These are phyloP conservation scores for Aphidius colemani DNA, from an alignment of 2,888 invertebrate species.

Conservation along the genomic window DNA sequence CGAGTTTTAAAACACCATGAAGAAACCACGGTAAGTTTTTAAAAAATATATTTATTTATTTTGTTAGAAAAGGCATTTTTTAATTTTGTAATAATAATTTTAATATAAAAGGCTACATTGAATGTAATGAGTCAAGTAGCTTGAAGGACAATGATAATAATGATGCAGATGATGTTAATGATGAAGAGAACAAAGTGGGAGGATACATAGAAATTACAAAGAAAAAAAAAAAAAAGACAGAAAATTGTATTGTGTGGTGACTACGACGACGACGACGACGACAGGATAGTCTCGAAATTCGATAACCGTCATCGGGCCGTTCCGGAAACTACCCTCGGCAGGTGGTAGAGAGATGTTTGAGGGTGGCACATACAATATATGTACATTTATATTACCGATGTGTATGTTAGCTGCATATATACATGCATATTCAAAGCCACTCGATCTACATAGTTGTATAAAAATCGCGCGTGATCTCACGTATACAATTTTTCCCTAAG, in stretches of 20 bases:
- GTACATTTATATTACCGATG: too few relatives aligned
- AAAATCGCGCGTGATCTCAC: background rate
- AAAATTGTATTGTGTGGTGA: conserved; percentile 29
- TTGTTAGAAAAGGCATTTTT: background rate
- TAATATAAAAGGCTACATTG: background rate
- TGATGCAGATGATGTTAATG: too few relatives aligned
- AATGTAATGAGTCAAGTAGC: too few relatives aligned
- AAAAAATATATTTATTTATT: background rate
- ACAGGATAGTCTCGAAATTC: conserved; percentile 37
- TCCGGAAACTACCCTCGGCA: conserved; percentile 31
- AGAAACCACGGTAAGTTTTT: conserved; percentile 52
- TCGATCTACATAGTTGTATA: too few relatives aligned
- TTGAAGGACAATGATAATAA: too few relatives aligned
- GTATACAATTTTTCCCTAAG: background rate
- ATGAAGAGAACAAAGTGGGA: too few relatives aligned
- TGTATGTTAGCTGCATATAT: too few relatives aligned
- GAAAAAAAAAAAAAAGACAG: background rate
- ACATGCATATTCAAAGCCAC: too few relatives aligned
- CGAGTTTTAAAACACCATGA: conserved; percentile 44
- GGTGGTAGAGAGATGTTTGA: conserved; percentile 21
- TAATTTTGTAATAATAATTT: background rate
- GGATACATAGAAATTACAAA: too few relatives aligned
- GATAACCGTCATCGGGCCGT: conserved; percentile 36
- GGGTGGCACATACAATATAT: conserved; percentile 5
- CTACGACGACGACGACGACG: conserved; percentile 32